Percentiles rank a stretch among this genome's conserved stretches.
Evolutionary conservation across 2,888 invertebrate genomes (phyloP).

Genomic region (Acleris laterana): DNA sequence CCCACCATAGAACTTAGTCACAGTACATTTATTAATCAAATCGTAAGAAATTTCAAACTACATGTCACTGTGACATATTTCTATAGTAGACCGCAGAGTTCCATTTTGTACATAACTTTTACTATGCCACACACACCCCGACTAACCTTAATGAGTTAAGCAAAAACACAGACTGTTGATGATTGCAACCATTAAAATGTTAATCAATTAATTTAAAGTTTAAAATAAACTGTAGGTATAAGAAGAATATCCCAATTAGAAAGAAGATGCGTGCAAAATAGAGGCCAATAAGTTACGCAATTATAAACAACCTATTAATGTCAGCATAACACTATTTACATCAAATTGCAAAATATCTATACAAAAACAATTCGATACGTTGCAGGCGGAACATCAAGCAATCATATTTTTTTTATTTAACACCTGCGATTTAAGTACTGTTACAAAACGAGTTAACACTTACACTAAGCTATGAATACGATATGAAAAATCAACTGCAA

Average conservation of each 20-base stretch:
- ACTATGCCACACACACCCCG: too few relatives aligned
- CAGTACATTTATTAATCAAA: too few relatives aligned
- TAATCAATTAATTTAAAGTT: background rate
- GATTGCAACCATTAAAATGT: background rate
- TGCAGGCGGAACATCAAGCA: conserved; percentile 40
- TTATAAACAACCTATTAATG: conserved; percentile 37
- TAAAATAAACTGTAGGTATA: conserved; percentile 4
- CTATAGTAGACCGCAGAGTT: too few relatives aligned
- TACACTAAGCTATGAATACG: conserved; percentile 24
- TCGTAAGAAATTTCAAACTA: too few relatives aligned
- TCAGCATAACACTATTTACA: conserved; percentile 39
- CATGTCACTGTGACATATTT: too few relatives aligned
- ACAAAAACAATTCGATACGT: conserved; percentile 30
- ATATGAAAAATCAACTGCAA: conserved; percentile 27
- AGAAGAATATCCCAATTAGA: conserved; percentile 28
- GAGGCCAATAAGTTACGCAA: conserved; percentile 41
- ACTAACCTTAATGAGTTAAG: too few relatives aligned
- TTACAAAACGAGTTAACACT: conserved; percentile 21
- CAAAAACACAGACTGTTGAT: conserved; percentile 2
- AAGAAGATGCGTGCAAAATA: conserved; percentile 45
- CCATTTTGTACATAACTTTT: too few relatives aligned
- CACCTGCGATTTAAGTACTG: conserved; percentile 25
- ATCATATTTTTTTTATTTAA: conserved; percentile 18
- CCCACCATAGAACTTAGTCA: too few relatives aligned
- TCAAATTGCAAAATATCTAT: conserved; percentile 24